Percentiles rank a stretch among this genome's conserved stretches.
phyloP scores from a whole-genome alignment of 1,140 invertebrate genomes.

The Drosophila serrata region DNA sequence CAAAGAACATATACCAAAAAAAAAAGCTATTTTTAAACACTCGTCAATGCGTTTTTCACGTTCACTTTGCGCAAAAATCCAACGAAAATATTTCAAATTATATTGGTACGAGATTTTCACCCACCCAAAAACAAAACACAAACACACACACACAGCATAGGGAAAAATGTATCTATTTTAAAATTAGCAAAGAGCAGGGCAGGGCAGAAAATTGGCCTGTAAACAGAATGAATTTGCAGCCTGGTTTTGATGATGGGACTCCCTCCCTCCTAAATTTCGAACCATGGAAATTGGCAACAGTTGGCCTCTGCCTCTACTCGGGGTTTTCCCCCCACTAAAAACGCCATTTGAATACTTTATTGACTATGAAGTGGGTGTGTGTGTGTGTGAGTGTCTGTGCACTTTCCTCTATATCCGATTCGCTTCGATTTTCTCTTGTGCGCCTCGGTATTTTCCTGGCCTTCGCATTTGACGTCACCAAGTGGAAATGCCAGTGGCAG shows the following conservation, averaged over 20 bases:
- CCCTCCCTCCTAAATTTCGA: not conserved
- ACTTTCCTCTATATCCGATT: constrained; percentile 18
- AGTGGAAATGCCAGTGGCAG: constrained; percentile 79
- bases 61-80: constrained; percentile 52
- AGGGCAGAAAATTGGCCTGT: constrained; percentile 54
- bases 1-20: constrained; percentile 34
- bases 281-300: constrained; percentile 67
- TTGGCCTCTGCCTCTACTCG: constrained; percentile 36
- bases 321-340: constrained; percentile 1
- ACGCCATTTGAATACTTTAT: constrained; percentile 46
- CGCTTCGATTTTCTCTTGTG: constrained; percentile 34
- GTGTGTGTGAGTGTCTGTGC: constrained; percentile 19
- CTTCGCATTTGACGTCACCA: constrained; percentile 65
- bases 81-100: constrained; percentile 46
- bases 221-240: constrained; percentile 58
- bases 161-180: constrained; percentile 43
- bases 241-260: constrained; percentile 38
- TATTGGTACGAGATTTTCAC: constrained; percentile 25
- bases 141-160: not conserved
- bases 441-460: constrained; percentile 46
- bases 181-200: constrained; percentile 64
- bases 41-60: constrained; percentile 67
- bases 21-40: constrained; percentile 32
- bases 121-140: not conserved
- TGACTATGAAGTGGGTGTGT: constrained; percentile 20